Base-by-base conservation (phyloP, 2,888 invertebrate species). In the Campoplex capitator region DNA sequence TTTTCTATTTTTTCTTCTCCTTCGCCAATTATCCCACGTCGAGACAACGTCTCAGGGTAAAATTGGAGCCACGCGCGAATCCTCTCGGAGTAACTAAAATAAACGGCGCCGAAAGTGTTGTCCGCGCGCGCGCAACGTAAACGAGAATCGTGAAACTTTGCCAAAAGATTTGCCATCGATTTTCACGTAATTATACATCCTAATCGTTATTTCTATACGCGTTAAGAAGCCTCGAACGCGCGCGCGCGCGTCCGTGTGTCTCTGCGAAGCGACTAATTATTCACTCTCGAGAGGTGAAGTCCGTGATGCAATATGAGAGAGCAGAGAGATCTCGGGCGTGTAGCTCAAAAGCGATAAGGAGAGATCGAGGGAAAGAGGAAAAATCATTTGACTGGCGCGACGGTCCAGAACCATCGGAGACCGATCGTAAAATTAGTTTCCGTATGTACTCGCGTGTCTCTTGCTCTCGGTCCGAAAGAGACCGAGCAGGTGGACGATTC, bases 91-190 rank as follows among this genome's bases (percentile, higher is more conserved):
- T 45, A 32, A 65, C 67, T 70, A 78, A 86, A 84, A 86, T 86
- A 81, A 81, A 84, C 74, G 84, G 84, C 86, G 84, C 84, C 84
- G 86, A 56, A n/a, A 56, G 65, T 54, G 18, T 58, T 11, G 38
- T 6, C 38, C 38, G 38, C 38, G 6, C 38, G 38, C 8, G 42
- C n/a, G 62, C 58, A 35, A 38, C 28, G 42, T 48, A 45, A 79
- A 67, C 48, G 38, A 51, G 78, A 78, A 58, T 38, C 32, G 68
- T 71, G 83, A 86, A 58, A 74, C 83, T 54, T 16, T 86, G 86
- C 86, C 86, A 86, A 86, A 77, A 84, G 75, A 76, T 76, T 83
- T 38, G 73, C 77, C 77, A 83, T 79, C 67, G 58, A 71, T 80
- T 67, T 45, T 70, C 62, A 45, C 70, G 45, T 80, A 76, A 54